Base-by-base conservation (phyloP, 1,140 invertebrate species). In the Meloidogyne exigua region DNA sequence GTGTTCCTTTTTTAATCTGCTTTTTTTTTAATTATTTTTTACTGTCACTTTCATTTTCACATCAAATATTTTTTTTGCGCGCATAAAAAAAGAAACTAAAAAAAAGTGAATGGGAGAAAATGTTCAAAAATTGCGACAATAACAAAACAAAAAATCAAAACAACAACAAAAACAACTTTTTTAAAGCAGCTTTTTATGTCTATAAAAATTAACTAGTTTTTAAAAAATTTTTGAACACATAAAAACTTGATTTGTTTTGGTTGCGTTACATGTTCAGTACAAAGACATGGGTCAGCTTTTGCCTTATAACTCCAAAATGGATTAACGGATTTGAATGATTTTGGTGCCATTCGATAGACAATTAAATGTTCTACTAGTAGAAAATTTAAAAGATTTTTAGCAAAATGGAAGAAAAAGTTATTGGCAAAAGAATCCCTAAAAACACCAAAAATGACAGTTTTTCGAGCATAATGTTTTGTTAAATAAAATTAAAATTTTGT, bases 21-120 rank as follows among this genome's bases (percentile, higher is more conserved):
- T 57, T n/a, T 57, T 57, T 57, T 44, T n/a, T 57, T 49, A 15
- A 15, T 49, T n/a, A n/a, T 49, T 44, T 49, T 57, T 57, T n/a
- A 9, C 49, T 57, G 49, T 57, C 49, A 57, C 49, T 57, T 57
- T 57, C 49, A 57, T 57, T 57, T 57, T 57, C 49, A 57, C 49
- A 57, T 57, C 49, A 57, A 57, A 39, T 9, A 39, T 9, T 39
- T 39, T 39, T 57, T 57, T n/a, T 21, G 13, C 13, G 49, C 49
- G 44, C 44, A 5, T 2, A 18, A 49, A 1, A 49, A 49, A 49
- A 57, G 7, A 57, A 21, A 32, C 28, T 32, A 21, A n/a, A n/a
- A 57, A 57, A n/a, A 39, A 39, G 10, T 39, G 36, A 39, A 39
- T 39, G 36, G 36, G 36, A n/a, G 49, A n/a, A 57, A n/a, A 49